Evolutionary conservation across 2,797 vertebrate species (phyloP).

Genomic region (Scolopax bukidnonensis): DNA sequence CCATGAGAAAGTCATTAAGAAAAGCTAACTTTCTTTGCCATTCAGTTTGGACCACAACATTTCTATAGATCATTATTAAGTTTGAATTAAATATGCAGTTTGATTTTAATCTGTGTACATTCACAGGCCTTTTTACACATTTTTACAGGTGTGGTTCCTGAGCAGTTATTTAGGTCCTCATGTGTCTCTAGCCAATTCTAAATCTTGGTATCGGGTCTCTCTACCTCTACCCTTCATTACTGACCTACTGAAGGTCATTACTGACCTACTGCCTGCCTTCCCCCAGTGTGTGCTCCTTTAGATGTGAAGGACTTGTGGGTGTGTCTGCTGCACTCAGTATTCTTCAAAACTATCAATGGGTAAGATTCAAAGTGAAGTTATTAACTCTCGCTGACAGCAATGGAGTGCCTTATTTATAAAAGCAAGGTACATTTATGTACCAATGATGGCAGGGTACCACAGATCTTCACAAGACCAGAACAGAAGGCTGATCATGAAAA

Average conservation of each 20-base stretch:
- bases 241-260: not conserved
- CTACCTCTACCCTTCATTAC: not conserved
- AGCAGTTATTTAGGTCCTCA: not conserved
- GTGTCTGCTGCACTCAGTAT: not conserved
- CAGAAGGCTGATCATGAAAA: not conserved
- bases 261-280: not conserved
- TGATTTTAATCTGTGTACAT: rapidly evolving
- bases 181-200: not conserved
- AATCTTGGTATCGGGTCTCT: not conserved
- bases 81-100: not conserved
- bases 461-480: not conserved
- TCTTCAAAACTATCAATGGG: not conserved
- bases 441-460: not conserved
- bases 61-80: not conserved
- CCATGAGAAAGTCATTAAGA: not conserved
- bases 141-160: not conserved
- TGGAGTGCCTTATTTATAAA: not conserved
- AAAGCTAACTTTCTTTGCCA: not conserved
- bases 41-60: not conserved
- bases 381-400: not conserved
- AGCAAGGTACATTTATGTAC: not conserved
- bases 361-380: not conserved
- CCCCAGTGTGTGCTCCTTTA: not conserved
- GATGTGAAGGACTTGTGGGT: not conserved
- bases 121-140: not conserved